A percentile compares a stretch with the other conserved stretches of the same genome.
These are phyloP conservation scores for Xenopus petersii DNA, from an alignment of 2,797 vertebrate genomes.

Conservation along the genomic window DNA sequence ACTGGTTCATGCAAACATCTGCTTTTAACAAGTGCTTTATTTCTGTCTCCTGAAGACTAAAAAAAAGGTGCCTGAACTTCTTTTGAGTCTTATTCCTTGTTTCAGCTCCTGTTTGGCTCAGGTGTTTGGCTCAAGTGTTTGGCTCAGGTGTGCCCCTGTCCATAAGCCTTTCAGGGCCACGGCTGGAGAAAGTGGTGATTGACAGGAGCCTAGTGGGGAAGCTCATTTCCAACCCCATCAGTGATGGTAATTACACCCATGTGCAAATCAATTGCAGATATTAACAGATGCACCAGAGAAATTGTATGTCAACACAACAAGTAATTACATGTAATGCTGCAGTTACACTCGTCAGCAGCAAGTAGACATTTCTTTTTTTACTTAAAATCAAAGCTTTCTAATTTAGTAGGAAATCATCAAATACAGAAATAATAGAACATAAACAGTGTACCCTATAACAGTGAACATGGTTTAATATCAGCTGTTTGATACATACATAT, in stretches of 20 bases:
- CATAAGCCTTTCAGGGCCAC: slow-evolving; percentile 81
- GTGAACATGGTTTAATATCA: too few species aligned
- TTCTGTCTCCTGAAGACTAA: too few species aligned
- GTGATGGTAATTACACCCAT: slow-evolving; percentile 79
- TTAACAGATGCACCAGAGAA: slow-evolving; percentile 66
- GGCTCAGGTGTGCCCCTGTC: slow-evolving; percentile 87
- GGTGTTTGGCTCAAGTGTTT: slow-evolving; percentile 72
- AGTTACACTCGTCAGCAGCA: slow-evolving; percentile 65
- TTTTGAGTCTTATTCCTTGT: slow-evolving; percentile 54
- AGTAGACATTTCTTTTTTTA: slow-evolving; percentile 62
- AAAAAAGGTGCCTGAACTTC: slow-evolving; percentile 27
- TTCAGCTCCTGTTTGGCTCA: slow-evolving; percentile 84
- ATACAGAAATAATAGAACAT: too few species aligned
- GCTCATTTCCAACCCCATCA: slow-evolving; percentile 85
- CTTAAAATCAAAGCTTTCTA: slow-evolving; percentile 62
- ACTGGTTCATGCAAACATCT: too few species aligned
- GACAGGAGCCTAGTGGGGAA: slow-evolving; percentile 89
- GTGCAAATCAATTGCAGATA: slow-evolving; percentile 72
- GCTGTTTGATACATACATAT: too few species aligned
- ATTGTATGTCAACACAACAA: slow-evolving; percentile 68
- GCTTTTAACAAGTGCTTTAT: too few species aligned
- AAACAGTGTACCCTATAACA: too few species aligned
- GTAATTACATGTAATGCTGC: slow-evolving; percentile 75
- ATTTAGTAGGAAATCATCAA: slow-evolving; percentile 6
- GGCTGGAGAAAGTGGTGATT: slow-evolving; percentile 84